Base-by-base conservation (phyloP, 2,888 invertebrate species). In the Sinotaia quadrata region DNA sequence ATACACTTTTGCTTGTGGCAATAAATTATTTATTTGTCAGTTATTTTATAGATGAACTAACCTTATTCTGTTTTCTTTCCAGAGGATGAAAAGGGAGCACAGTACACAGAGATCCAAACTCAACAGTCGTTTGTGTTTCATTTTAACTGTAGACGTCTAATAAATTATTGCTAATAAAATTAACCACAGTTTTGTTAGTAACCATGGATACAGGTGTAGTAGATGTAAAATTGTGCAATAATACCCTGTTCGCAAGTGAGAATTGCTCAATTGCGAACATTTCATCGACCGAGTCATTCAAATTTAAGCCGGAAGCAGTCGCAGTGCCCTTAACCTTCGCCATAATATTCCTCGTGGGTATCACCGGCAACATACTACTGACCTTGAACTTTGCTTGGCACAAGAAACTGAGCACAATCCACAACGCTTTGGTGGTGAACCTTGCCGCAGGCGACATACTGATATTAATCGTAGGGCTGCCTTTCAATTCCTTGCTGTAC, bases 401-500 rank as follows among this genome's bases (percentile, higher is more conserved):
- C 61, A 73, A 71, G 51, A 67, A 66, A 12, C 52, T 75, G 5
- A 72, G 59, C 54, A 75, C 77, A 4, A 70, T 75, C 10, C 79
- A 76, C 47, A 75, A 76, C 60, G 72, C 73, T 7, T 69, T 75
- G 51, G 72, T 76, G 34, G 72, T 74, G 18, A 79, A 76, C 65
- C 61, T 79, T 66, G 77, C 77, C 4, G 71, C 72, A 10, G 77
- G 76, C 10, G 77, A 79, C 49, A 57, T 78, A 2, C 37, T 79
- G 27, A 76, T 76, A 67, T 49, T 79, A 18, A 44, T 68, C 2
- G 59, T 75, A 18, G 73, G 75, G 1, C 68, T 79, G 67, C 77
- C 79, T 8, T 78, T 79, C 67, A 73, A 74, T 37, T 75, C 74
- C n/a, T 67, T 73, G 18, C 71, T 75, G 65, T 79, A 75, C 68